Evolutionary conservation across 2,797 vertebrate genomes (phyloP), one percentile per base, ranked within the genome.

Genomic region (Antennarius maculatus): DNA sequence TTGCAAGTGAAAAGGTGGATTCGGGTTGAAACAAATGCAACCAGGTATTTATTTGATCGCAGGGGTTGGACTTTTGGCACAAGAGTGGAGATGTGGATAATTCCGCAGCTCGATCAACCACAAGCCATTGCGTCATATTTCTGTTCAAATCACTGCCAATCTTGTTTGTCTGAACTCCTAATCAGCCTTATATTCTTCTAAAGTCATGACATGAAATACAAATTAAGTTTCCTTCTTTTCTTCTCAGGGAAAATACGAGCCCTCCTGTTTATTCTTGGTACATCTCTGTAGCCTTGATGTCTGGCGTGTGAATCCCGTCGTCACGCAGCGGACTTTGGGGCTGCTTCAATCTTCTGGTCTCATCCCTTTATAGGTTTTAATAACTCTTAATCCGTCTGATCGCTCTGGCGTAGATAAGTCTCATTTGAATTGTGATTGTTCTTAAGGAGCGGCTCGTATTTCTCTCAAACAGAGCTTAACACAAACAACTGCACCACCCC

Each of bases 361-460:
- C 72, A 83, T 76, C 79, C 80, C 73, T 85, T 94, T 93, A 94
- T 94, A 85, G 82, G 91, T 93, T 95, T 94, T 95, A 95, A 95
- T 95, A 94, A 94, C 91, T 92, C 88, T 91, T 95, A 95, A 95
- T 95, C 94, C 94, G 79, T 89, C 91, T 96, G 95, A 95, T 95
- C 93, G 88, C 85, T 93, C 90, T 93, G 94, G 92, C 93, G 94
- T 95, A 94, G 94, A 95, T 93, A 95, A 95, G 91, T 94, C 93
- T 92, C 89, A 75, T 94, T 92, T 94, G 92, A 95, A 94, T 93
- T 79, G 83, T 91, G 85, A 87, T 86, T 92, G 81, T 86, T 92
- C 91, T 90, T 86, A 72, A 91, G 89, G 79, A 84, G 86, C 69
- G 60, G 81, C 81, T 86, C 75, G 77, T 69, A 81, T 87, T 83